These are phyloP conservation scores for Heliocidaris tuberculata DNA, from an alignment of 35 echinoderm and acorn worm genomes.

Conservation along the genomic window DNA sequence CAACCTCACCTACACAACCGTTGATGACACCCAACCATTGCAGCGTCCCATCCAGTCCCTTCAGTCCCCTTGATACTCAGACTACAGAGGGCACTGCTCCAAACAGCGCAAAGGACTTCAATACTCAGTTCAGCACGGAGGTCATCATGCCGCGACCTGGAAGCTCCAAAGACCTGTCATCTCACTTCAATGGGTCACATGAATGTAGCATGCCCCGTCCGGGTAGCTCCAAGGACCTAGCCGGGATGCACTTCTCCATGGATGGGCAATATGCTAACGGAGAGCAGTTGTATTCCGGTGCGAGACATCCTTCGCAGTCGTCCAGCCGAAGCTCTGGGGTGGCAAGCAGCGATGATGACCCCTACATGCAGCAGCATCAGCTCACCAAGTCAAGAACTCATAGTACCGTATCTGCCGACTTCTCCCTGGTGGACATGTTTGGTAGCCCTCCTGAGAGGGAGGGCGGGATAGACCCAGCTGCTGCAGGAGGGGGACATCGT, in stretches of 20 bases:
- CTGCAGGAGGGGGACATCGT: background rate
- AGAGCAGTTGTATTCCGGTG: background rate
- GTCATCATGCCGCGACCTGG: background rate
- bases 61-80: conserved; percentile 9
- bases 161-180: background rate
- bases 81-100: background rate
- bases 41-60: background rate
- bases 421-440: background rate
- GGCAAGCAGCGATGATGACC: background rate
- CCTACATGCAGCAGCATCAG: background rate
- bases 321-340: conserved; percentile 42
- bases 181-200: background rate
- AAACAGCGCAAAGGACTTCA: background rate
- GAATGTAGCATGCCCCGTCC: background rate
- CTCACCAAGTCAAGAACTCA: conserved; percentile 25
- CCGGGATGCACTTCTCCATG: background rate
- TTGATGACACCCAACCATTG: background rate
- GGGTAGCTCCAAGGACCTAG: conserved; percentile 18
- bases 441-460: conserved; percentile 50
- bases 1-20: background rate
- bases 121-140: background rate
- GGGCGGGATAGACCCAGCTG: background rate
- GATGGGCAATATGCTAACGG: background rate
- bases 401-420: background rate
- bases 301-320: conserved; percentile 23